Conservation (phyloP, 2,113 vertebrate species). For the Lepus timidus region DNA sequence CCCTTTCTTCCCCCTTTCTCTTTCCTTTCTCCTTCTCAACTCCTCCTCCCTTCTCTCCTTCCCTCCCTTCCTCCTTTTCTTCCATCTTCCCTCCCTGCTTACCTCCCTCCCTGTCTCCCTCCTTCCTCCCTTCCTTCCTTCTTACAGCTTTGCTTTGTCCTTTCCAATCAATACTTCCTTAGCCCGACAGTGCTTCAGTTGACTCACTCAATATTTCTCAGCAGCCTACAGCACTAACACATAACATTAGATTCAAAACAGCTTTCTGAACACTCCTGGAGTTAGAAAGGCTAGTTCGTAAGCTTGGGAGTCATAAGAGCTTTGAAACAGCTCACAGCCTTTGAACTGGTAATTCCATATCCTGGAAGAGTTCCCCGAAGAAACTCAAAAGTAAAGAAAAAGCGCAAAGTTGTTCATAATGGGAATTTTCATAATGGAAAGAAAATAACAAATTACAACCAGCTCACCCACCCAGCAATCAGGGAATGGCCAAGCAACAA, state of each 20-base stretch:
- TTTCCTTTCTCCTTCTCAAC: too few relatives aligned
- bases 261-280: constrained; percentile 51
- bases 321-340: constrained; percentile 8
- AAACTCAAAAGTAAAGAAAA: constrained; percentile 42
- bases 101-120: not conserved
- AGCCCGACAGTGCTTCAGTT: not conserved
- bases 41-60: too few relatives aligned
- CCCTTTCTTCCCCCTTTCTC: fast-evolving
- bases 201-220: constrained; percentile 45
- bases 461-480: not conserved
- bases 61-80: fast-evolving
- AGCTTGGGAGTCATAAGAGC: constrained; percentile 44
- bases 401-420: not conserved
- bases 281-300: constrained; percentile 53
- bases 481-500: not conserved
- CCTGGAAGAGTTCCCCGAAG: constrained; percentile 18
- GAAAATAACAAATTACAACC: not conserved
- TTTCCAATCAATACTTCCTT: constrained; percentile 49
- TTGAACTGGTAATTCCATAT: not conserved
- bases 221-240: constrained; percentile 52
- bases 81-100: fast-evolving
- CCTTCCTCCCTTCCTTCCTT: not conserved
- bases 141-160: not conserved
- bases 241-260: constrained; percentile 39
- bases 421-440: not conserved